Evolutionary conservation across 2,113 vertebrate genomes (phyloP), one percentile per base, ranked within the genome.

Genomic region (Columbina picui): DNA sequence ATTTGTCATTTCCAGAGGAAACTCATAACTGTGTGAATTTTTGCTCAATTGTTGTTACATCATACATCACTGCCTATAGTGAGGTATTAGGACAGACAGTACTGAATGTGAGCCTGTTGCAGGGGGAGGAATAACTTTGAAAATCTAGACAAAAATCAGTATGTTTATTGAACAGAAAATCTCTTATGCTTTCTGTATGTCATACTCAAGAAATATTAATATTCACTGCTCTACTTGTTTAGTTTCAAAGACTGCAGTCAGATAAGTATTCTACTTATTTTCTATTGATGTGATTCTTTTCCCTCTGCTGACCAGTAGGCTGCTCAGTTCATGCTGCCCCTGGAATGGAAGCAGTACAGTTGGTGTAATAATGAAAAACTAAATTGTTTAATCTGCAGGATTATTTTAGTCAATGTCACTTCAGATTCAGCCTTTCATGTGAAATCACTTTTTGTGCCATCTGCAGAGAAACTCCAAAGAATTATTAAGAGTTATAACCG

Each of bases 1-100:
- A 16, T 94, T 71, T 89, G 70, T 84, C 43, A 29, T 83, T 94
- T 85, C 29, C 36, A 60, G 52, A 95, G 83, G 26, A 83, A 87
- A 76, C 17, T 61, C 70, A 4, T 20, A 86, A 30, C 29, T 39
- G 2, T 14, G 41, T 92, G 32, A 77, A n/a, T 23, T 86, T 91
- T 5, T 60, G n/a, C 59, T 90, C 25, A 20, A 0, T 64, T 57
- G 16, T 83, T 3, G 0, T 49, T 59, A 7, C 15, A 45, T 65
- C 53, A 3, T 65, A 3, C 25, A 5, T 83, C n/a, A 23, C 55
- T 86, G 29, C 7, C 4, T 68, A 1, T 13, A 82, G 43, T 49
- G 43, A 29, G 49, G n/a, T 36, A 47, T 52, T 41, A 36, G 41
- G 43, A 49, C 26, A 71, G 34, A 27, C 7, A 56, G 12, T 75